phyloP scores from a whole-genome alignment of 2,888 invertebrate species.

The Spodoptera littoralis region DNA sequence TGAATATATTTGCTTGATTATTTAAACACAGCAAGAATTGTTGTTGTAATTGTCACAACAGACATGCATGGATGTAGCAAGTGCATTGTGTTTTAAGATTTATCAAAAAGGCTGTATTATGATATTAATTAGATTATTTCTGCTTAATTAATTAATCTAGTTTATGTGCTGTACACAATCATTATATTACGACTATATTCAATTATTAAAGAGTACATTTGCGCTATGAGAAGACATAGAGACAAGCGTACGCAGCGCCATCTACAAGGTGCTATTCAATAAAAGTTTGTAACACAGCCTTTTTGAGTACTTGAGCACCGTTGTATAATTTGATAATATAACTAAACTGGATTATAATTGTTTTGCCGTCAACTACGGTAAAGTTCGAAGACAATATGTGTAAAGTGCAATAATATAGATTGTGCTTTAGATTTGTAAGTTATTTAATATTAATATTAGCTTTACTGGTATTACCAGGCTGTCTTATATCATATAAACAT shows the following conservation, averaged over 20 bases:
- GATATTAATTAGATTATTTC: constrained; percentile 10
- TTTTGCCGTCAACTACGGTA: constrained; percentile 49
- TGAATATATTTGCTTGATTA: constrained; percentile 50
- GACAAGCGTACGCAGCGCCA: constrained; percentile 8
- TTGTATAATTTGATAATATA: constrained; percentile 25
- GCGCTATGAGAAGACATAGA: neutral
- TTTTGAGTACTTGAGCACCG: constrained; percentile 38
- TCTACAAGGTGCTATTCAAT: neutral
- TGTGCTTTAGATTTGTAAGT: constrained; percentile 69
- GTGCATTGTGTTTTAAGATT: constrained; percentile 49
- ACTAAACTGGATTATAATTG: constrained; percentile 39
- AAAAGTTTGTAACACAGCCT: constrained; percentile 55
- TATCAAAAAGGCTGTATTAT: constrained; percentile 60
- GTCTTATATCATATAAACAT: constrained; percentile 57
- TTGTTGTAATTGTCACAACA: constrained; percentile 42
- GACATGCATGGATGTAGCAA: constrained; percentile 45
- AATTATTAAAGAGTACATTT: neutral
- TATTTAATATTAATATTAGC: constrained; percentile 58
- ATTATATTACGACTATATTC: neutral
- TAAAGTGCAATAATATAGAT: constrained; percentile 75
- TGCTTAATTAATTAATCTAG: neutral
- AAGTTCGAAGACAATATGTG: constrained; percentile 71
- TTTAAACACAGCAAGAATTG: constrained; percentile 40
- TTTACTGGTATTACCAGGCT: constrained; percentile 64
- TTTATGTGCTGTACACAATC: constrained; percentile 1